Percentiles rank a stretch among this genome's conserved stretches.
Conservation (phyloP, 2,888 invertebrate species). For the Amblyjoppa fuscipennis region DNA sequence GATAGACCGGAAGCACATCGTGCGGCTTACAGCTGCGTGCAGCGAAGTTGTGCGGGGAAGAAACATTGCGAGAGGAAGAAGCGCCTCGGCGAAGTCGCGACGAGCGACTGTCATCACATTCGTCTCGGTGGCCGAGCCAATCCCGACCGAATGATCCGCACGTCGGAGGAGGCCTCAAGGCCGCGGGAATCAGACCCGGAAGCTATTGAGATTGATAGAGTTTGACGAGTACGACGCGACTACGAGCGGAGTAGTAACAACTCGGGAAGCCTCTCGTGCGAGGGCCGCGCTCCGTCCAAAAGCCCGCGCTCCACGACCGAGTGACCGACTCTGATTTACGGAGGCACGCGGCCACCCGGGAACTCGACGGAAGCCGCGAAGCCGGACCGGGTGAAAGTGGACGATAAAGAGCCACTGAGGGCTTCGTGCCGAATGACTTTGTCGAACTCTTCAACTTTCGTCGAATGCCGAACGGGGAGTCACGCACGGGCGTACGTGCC, state of each 20-base stretch:
- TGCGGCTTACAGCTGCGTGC: background rate
- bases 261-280: background rate
- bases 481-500: conserved; percentile 35
- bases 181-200: conserved; percentile 69
- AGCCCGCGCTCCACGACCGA: conserved; percentile 25
- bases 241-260: conserved; percentile 15
- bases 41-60: background rate
- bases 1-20: background rate
- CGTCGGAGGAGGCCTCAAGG: conserved; percentile 62
- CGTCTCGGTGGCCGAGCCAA: conserved; percentile 52
- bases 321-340: conserved; percentile 9
- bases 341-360: conserved; percentile 4
- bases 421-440: conserved; percentile 40
- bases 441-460: conserved; percentile 12
- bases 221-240: conserved; percentile 57
- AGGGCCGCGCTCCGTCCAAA: background rate
- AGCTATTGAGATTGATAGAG: conserved; percentile 70
- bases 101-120: conserved; percentile 48
- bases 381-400: background rate
- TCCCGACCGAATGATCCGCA: conserved; percentile 62
- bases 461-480: conserved; percentile 22
- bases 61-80: conserved; percentile 32
- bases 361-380: background rate
- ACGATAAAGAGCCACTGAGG: conserved; percentile 3
- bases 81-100: conserved; percentile 32